Evolutionary conservation across 1,140 invertebrate species (phyloP).

Genomic region (Heliconius eleuchia): DNA sequence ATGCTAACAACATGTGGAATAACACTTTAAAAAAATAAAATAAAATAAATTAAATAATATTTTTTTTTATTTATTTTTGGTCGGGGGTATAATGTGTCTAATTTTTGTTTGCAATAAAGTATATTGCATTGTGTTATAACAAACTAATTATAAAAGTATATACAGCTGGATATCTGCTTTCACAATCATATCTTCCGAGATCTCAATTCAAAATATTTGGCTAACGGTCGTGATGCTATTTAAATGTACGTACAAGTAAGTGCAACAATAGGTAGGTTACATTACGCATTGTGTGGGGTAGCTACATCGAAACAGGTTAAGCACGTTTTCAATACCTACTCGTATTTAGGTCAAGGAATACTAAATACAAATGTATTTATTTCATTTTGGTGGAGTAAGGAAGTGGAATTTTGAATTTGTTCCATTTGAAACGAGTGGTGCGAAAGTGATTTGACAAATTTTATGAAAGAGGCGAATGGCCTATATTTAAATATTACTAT

Average conservation of each 20-base stretch:
- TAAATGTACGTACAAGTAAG: background rate
- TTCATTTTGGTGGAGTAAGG: background rate
- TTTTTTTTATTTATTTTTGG: too few species aligned
- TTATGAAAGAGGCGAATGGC: background rate
- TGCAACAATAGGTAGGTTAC: constrained; percentile 11
- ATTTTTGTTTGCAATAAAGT: too few species aligned
- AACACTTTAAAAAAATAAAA: too few species aligned
- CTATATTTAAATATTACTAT: background rate
- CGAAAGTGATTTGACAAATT: background rate
- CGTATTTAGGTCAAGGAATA: constrained; percentile 11
- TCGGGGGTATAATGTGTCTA: too few species aligned
- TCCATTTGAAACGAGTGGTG: background rate
- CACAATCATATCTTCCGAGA: background rate
- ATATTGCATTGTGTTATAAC: too few species aligned
- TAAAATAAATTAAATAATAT: too few species aligned
- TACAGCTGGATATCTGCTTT: background rate
- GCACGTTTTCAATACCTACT: background rate
- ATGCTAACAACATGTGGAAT: too few species aligned
- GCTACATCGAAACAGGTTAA: constrained; percentile 2
- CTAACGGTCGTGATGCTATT: constrained; percentile 2
- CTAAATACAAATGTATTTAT: background rate
- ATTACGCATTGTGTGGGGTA: constrained; percentile 6
- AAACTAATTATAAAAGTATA: background rate
- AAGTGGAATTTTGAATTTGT: background rate
- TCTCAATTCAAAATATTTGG: background rate